Percentiles rank a stretch among this genome's conserved stretches.
phyloP scores from a whole-genome alignment of 2,888 invertebrate genomes.

The Schizaphis graminum region DNA sequence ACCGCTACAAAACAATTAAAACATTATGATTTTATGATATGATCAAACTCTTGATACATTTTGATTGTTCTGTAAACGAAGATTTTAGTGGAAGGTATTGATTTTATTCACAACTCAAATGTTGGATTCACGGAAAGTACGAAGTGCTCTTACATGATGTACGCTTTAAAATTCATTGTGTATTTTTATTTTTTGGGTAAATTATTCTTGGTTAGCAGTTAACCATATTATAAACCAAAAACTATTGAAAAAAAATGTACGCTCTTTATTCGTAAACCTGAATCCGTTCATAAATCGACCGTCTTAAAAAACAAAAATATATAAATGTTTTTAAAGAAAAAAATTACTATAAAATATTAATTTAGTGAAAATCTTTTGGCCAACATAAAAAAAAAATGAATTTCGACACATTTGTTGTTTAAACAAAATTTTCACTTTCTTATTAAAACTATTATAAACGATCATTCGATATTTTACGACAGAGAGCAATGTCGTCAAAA shows the following conservation, averaged over 20 bases:
- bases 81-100: not conserved
- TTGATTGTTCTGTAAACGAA: not conserved
- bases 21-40: not conserved
- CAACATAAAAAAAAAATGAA: not conserved
- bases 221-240: not conserved
- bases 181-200: no score
- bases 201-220: no score
- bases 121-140: not conserved
- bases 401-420: not conserved
- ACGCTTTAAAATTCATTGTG: not conserved
- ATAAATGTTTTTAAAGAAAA: not conserved
- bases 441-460: not conserved
- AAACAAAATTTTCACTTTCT: not conserved
- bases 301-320: not conserved
- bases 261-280: not conserved
- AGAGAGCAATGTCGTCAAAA: not conserved
- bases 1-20: not conserved
- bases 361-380: not conserved
- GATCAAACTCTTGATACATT: no score
- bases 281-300: not conserved
- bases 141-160: not conserved
- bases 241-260: not conserved
- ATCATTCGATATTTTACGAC: not conserved
- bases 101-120: not conserved
- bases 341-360: not conserved